Base-by-base conservation (phyloP, 2,888 invertebrate species). In the Mesorhabditis spiculigera region DNA sequence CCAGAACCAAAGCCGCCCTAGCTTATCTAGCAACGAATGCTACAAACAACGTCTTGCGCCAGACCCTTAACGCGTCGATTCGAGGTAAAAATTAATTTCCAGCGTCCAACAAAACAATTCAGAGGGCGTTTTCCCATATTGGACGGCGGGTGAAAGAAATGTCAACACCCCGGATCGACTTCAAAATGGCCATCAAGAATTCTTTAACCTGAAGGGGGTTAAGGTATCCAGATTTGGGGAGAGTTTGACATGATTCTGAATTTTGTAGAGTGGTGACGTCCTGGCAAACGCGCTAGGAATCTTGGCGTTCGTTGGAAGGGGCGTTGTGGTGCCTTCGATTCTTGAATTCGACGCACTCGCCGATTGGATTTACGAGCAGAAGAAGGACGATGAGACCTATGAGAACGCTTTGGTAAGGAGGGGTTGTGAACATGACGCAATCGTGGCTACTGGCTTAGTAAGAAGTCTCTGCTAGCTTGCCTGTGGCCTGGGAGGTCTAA, bases 361-460 rank as follows among this genome's bases (percentile, higher is more conserved):
- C 43, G 81, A 82, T 70, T 85, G 85, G 85, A 74, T 85, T 64
- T 78, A 76, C 43, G 82, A 84, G 50, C 81, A 84, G 68, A 79
- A 83, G 68, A 68, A 71, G 5, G 72, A 71, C 16, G 77, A 78
- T 69, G 78, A 77, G 42, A 71, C 74, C 5, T 84, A 75, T 67
- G 79, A 79, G 66, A 79, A 75, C 45, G 81, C 82, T 5, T 41
- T 84, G 69, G 82, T 82, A 41, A 72, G 58, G 58, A 50, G n/a
- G 58, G 10, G 8, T 3, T 50, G 10, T 44, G 61, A 50, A 50
- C 5, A 13, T 67, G 43, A 45, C 5, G 6, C 13, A 65, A 41
- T 43, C 1, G 3, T 41, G 28, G 28, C 28, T 28, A 28, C 28
- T 28, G 28, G 28, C n/a, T n/a, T 10, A 10, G 43, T 43, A 10